Evolutionary conservation across 2,888 invertebrate genomes (phyloP).

Genomic region (Hymenopus coronatus): DNA sequence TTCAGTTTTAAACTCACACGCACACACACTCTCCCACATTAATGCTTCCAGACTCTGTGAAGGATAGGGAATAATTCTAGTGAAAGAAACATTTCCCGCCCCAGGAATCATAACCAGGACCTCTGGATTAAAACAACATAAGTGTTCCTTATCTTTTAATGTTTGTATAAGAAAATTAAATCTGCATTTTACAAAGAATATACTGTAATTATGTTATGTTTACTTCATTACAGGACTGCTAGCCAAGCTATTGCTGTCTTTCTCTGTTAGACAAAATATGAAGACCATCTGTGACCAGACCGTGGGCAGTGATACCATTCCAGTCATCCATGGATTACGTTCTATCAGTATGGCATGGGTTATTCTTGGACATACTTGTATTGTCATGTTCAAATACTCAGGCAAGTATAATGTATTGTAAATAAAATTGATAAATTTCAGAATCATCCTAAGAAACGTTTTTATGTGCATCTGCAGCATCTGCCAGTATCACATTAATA

Average conservation of each 20-base stretch:
- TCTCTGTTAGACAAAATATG: conserved; percentile 45
- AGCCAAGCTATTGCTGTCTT: conserved; percentile 46
- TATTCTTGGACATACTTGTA: conserved; percentile 51
- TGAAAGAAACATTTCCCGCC: too few relatives aligned
- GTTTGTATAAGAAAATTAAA: background rate
- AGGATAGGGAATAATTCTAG: too few relatives aligned
- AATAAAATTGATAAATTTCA: background rate
- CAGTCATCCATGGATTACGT: conserved; percentile 47
- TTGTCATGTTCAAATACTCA: conserved; percentile 73
- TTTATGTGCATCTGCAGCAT: background rate
- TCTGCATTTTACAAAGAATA: background rate
- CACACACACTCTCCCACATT: too few relatives aligned
- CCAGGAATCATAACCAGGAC: too few relatives aligned
- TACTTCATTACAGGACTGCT: conserved; percentile 39
- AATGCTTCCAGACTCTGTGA: too few relatives aligned
- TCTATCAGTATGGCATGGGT: conserved; percentile 50
- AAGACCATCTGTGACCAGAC: conserved; percentile 45
- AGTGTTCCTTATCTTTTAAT: background rate
- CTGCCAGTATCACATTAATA: background rate
- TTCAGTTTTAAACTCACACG: too few relatives aligned
- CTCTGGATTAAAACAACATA: too few relatives aligned
- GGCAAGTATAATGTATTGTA: conserved; percentile 24
- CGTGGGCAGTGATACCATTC: conserved; percentile 47
- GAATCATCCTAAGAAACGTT: background rate
- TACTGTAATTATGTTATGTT: background rate